These are phyloP conservation scores for Pangasius larnaudii DNA, from an alignment of 2,797 vertebrate species.

Conservation along the genomic window DNA sequence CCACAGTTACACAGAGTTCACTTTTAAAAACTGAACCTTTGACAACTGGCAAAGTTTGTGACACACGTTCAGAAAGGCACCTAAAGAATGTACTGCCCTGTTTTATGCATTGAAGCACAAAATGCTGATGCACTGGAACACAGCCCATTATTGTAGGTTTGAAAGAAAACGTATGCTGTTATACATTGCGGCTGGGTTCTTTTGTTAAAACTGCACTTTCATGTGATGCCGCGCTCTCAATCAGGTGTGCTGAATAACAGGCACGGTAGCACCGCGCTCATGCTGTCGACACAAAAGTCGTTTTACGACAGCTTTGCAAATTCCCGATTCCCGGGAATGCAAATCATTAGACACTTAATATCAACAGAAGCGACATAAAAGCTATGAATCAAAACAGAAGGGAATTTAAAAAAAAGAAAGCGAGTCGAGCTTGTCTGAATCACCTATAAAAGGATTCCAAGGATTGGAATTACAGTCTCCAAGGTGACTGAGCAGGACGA, in stretches of 20 bases:
- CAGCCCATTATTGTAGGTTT: constrained; percentile 46
- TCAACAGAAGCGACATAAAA: not conserved
- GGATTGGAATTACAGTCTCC: not conserved
- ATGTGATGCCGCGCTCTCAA: constrained; percentile 6
- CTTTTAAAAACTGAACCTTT: not conserved
- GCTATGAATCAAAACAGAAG: not conserved
- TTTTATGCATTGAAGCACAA: not conserved
- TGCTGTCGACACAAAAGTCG: constrained; percentile 25
- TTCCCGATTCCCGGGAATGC: not conserved
- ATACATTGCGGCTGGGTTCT: constrained; percentile 5
- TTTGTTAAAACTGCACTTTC: constrained; percentile 53
- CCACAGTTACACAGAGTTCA: not conserved
- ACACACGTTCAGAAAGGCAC: not conserved
- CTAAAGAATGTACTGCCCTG: not conserved
- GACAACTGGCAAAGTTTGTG: too few relatives aligned
- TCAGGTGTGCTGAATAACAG: constrained; percentile 48
- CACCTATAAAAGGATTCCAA: not conserved
- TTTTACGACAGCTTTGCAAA: constrained; percentile 17
- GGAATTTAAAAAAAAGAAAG: not conserved
- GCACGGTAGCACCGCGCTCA: constrained; percentile 46
- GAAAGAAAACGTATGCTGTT: constrained; percentile 45
- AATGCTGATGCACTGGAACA: not conserved
- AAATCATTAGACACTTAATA: not conserved
- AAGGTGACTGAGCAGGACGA: not conserved
- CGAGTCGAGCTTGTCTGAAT: not conserved